Percentiles rank a stretch among this genome's conserved stretches.
Conservation (phyloP, 1,140 invertebrate genomes). For the Camponotus pennsylvanicus region DNA sequence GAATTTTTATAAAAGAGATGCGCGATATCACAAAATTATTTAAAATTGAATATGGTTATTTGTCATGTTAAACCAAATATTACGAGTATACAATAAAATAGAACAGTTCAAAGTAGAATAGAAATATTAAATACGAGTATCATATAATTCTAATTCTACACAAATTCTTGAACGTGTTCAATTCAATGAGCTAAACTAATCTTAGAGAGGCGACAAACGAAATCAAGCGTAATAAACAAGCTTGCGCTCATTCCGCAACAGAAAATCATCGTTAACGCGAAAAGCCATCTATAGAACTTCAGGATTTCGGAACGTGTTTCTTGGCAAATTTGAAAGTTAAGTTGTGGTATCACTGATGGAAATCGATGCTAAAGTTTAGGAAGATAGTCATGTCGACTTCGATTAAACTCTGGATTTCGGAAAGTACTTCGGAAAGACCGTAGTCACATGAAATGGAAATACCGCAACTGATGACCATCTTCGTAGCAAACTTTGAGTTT, state of each 20-base stretch:
- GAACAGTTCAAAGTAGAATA: background rate
- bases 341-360: constrained; percentile 14
- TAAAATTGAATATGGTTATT: background rate
- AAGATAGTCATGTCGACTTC: constrained; percentile 32
- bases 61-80: background rate
- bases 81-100: background rate
- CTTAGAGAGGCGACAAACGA: background rate
- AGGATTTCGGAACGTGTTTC: constrained; percentile 3
- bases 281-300: background rate
- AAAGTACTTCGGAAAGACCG: constrained; percentile 48
- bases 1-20: background rate
- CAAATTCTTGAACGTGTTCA: background rate
- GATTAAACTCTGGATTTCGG: constrained; percentile 40
- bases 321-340: constrained; percentile 33
- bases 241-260: background rate
- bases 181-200: background rate
- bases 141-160: background rate
- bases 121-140: background rate
- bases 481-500: background rate
- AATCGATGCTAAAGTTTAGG: constrained; percentile 35
- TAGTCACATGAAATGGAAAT: constrained; percentile 18
- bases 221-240: constrained; percentile 4
- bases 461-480: constrained; percentile 24
- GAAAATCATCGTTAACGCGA: constrained; percentile 25
- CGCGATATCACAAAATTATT: background rate